These are phyloP conservation scores for Emmelina monodactyla DNA, from an alignment of 2,888 invertebrate species.

Conservation along the genomic window DNA sequence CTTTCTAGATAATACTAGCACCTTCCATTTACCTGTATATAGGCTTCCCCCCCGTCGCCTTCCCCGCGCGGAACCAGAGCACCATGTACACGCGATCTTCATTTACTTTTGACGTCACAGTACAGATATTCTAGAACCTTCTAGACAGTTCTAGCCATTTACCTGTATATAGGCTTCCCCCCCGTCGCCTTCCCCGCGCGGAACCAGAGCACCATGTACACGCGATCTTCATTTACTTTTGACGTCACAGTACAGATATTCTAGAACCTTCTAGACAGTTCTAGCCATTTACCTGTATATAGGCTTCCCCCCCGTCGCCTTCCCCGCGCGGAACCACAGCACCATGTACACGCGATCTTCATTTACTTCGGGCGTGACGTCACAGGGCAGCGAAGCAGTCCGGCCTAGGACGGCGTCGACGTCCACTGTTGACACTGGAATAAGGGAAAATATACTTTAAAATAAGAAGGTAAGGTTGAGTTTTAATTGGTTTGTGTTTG, in stretches of 20 bases:
- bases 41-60: constrained; percentile 83
- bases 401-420: constrained; percentile 87
- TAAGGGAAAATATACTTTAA: constrained; percentile 20
- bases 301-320: constrained; percentile 83
- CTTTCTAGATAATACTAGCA: too few relatives aligned
- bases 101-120: constrained; percentile 83
- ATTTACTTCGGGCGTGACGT: constrained; percentile 83
- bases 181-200: constrained; percentile 74
- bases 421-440: constrained; percentile 55
- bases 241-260: constrained; percentile 91
- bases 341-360: constrained; percentile 92
- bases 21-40: constrained; percentile 85
- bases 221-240: constrained; percentile 81
- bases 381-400: constrained; percentile 86
- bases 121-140: too few relatives aligned
- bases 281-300: constrained; percentile 85
- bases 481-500: too few relatives aligned
- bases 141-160: too few relatives aligned
- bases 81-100: constrained; percentile 92
- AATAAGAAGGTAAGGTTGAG: too few relatives aligned
- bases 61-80: constrained; percentile 80
- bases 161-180: constrained; percentile 92
- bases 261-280: too few relatives aligned
- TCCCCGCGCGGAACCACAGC: constrained; percentile 80
- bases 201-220: constrained; percentile 94